Evolutionary conservation across 1,140 invertebrate genomes (phyloP), one percentile per base, ranked within the genome.

Genomic region (Planococcus citri): DNA sequence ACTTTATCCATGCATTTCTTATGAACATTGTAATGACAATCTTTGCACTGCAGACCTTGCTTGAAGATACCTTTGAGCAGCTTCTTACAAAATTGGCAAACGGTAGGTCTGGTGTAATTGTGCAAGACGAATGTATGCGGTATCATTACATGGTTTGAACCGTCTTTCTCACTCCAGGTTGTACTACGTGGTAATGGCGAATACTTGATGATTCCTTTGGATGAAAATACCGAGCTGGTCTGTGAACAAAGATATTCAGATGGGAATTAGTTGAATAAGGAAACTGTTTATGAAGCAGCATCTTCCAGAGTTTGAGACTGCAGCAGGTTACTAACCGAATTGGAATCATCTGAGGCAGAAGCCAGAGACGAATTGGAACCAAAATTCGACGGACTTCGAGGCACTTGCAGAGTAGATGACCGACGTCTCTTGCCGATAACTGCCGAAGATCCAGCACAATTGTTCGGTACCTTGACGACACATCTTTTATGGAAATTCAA

Each of bases 401-500:
- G 80, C 71, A 87, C 83, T 73, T 82, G 83, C 68, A 85, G 79
- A 38, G 83, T 83, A 27, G 82, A 82, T 69, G 82, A 83, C 73
- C 83, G 75, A 68, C 83, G 78, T 71, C 80, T 78, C 74, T 78
- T 83, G 14, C 76, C 75, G 74, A 78, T 77, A 21, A 73, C 77
- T 69, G 75, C 77, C 33, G 80, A 76, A 33, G 76, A 76, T 72
- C 82, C 81, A 71, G 82, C 84, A 81, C 97, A 99, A 82, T 98
- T 98, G 78, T 98, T 98, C 24, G 96, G 96, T 72, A 98, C 94
- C 81, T 98, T 98, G 72, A 96, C 92, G 68, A 96, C 95, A 82
- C 97, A 99, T 64, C 96, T 83, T 79, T 99, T 99, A 82, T 98
- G 97, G 82, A 95, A 99, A 82, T 98, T 98, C 76, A 95, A 85